Percentiles rank a stretch among this genome's conserved stretches.
These are phyloP conservation scores for Propithecus perrieri DNA, from an alignment of 2,797 vertebrate genomes.

Conservation along the genomic window DNA sequence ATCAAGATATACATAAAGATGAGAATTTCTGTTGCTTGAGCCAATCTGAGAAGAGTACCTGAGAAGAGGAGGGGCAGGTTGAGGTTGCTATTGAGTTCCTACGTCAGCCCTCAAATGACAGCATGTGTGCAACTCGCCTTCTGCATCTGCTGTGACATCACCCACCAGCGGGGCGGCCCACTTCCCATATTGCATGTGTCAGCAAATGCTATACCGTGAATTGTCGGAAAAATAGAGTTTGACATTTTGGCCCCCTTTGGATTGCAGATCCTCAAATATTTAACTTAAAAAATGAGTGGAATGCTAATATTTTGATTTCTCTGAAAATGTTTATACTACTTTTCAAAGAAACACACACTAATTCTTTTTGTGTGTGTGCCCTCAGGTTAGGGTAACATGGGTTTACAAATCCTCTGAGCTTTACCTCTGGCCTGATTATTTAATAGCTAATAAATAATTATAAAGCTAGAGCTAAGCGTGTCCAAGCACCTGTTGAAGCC, in stretches of 20 bases:
- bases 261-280: neutral
- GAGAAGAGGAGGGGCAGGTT: neutral
- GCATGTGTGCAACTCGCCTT: neutral
- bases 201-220: neutral
- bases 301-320: neutral
- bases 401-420: slow-evolving; percentile 17
- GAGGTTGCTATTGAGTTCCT: neutral
- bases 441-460: slow-evolving; percentile 43
- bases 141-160: neutral
- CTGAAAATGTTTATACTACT: neutral
- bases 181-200: neutral
- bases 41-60: neutral
- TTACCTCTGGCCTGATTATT: neutral
- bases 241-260: neutral
- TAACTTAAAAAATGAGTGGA: neutral
- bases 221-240: neutral
- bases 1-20: neutral
- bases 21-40: neutral
- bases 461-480: slow-evolving; percentile 8
- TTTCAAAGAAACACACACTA: neutral
- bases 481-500: neutral
- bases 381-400: neutral
- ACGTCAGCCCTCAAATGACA: neutral
- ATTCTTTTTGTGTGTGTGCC: neutral
- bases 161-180: too few relatives aligned